phyloP scores from a whole-genome alignment of 2,113 vertebrate species.

The Pseudorectes ferrugineus region DNA sequence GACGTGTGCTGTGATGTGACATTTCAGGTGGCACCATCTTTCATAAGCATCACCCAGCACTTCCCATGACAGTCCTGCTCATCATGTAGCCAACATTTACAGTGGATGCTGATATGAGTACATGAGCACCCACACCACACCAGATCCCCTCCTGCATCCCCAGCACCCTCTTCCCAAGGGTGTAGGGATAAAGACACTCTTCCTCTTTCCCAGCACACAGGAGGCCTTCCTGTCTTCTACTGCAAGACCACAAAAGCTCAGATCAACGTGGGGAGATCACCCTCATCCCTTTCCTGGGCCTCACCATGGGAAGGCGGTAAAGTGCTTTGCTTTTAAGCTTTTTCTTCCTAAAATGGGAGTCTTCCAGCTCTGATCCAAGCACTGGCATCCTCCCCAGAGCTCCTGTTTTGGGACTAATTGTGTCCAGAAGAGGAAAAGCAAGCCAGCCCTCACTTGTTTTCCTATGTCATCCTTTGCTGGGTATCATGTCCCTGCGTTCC shows the following conservation, averaged over 20 bases:
- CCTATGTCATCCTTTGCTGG: neutral
- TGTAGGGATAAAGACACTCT: neutral
- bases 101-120: neutral
- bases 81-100: rapidly evolving
- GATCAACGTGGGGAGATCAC: neutral
- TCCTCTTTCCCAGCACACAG: neutral
- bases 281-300: neutral
- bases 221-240: neutral
- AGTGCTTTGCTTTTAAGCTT: neutral
- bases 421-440: constrained; percentile 7
- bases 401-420: constrained; percentile 14
- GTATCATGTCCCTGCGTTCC: neutral
- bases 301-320: neutral
- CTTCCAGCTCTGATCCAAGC: neutral
- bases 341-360: constrained; percentile 61
- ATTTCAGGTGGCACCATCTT: neutral
- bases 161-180: neutral
- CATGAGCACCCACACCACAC: neutral
- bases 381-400: constrained; percentile 15
- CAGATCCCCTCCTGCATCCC: neutral
- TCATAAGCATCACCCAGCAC: neutral
- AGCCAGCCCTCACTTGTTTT: neutral
- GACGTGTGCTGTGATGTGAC: neutral
- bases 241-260: neutral
- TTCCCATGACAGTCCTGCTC: neutral